Percentiles rank a stretch among this genome's conserved stretches.
These are phyloP conservation scores for Mya arenaria DNA, from an alignment of 1,140 invertebrate species.

Conservation along the genomic window DNA sequence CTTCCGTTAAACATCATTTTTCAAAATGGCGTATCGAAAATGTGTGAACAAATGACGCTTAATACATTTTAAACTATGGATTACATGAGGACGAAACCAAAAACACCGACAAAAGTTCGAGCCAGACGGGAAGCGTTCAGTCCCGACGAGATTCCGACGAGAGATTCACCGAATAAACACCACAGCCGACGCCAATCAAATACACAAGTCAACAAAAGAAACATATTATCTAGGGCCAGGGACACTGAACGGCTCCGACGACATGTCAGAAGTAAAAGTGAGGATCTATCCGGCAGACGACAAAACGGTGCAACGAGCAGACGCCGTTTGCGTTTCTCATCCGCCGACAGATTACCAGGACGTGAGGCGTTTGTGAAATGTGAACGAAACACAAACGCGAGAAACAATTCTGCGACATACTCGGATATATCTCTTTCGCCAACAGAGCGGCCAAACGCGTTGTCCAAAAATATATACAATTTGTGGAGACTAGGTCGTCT, in stretches of 20 bases:
- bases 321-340: neutral
- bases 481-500: conserved; percentile 30
- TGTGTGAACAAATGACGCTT: no score
- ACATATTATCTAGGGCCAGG: no score
- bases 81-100: no score
- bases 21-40: no score
- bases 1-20: no score
- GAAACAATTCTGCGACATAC: conserved; percentile 7
- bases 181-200: neutral
- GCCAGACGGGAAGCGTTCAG: conserved; percentile 16
- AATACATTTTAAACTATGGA: no score
- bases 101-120: conserved; percentile 41
- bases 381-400: neutral
- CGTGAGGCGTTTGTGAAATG: neutral
- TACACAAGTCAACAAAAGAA: neutral
- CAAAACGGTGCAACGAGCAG: no score
- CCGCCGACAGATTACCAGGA: neutral
- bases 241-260: neutral
- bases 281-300: neutral
- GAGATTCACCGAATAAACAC: neutral
- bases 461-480: conserved; percentile 39
- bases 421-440: neutral
- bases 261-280: conserved; percentile 14
- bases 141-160: conserved; percentile 44
- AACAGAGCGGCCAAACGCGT: neutral